Conservation (phyloP, 2,113 vertebrate genomes). For the mouse (Mus musculus) region DNA sequence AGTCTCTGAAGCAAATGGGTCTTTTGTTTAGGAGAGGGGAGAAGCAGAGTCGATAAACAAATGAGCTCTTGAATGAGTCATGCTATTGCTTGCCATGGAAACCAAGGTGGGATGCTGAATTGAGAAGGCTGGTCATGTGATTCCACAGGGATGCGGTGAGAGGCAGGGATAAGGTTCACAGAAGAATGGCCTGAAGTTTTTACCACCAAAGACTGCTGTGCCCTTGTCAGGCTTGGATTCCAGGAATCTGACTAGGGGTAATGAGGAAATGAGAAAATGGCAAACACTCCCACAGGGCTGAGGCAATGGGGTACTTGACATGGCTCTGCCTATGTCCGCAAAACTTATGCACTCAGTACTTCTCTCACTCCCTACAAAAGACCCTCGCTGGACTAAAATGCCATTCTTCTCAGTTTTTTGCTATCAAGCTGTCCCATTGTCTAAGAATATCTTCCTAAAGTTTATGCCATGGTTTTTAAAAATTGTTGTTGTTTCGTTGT, state of each 20-base stretch:
- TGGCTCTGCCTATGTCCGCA: neutral
- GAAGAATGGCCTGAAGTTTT: neutral
- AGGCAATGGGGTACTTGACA: neutral
- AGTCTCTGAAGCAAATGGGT: constrained; percentile 55
- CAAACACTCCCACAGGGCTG: neutral
- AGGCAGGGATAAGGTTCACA: neutral
- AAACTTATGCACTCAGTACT: neutral
- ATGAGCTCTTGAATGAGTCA: constrained; percentile 11
- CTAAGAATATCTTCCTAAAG: neutral
- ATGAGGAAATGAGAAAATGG: neutral
- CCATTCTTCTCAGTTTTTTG: constrained; percentile 19
- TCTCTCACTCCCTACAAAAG: neutral
- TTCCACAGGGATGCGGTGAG: too few species aligned
- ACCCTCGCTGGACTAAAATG: neutral
- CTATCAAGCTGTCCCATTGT: neutral
- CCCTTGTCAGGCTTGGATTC: neutral
- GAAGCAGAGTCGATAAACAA: constrained; percentile 59
- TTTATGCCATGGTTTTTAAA: neutral
- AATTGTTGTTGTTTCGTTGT: neutral
- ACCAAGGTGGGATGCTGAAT: neutral
- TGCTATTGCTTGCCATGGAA: neutral
- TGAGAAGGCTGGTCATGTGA: neutral
- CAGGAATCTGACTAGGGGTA: neutral
- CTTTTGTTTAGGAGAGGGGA: constrained; percentile 59
- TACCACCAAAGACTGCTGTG: neutral